phyloP scores from a whole-genome alignment of 2,888 invertebrate species.

The Pecten maximus region DNA sequence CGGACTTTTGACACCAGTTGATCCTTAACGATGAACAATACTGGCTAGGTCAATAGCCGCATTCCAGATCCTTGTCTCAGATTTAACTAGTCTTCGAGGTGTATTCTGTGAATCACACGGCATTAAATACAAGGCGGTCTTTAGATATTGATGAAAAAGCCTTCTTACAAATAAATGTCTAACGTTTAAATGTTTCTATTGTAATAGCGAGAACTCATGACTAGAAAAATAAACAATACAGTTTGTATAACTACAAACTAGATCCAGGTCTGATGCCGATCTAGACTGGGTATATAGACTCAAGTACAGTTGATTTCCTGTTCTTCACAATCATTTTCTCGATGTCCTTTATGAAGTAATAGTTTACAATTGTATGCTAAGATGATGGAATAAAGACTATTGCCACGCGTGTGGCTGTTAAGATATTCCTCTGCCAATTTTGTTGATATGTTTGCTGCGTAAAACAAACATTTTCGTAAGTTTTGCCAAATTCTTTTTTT shows the following conservation, averaged over 20 bases:
- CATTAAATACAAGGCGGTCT: not conserved
- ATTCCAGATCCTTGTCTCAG: not conserved
- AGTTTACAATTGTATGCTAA: not conserved
- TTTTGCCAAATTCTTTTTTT: not conserved
- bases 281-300: slow-evolving; percentile 11
- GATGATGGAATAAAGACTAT: slow-evolving; percentile 2
- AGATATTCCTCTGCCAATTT: not conserved
- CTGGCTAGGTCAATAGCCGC: not conserved
- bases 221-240: slow-evolving; percentile 27
- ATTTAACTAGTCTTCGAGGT: not conserved
- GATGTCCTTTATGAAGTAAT: not conserved
- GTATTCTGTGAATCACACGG: not conserved
- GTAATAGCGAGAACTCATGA: not conserved
- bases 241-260: not conserved
- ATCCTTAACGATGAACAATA: not conserved
- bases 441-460: not conserved
- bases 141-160: not conserved
- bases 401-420: not conserved
- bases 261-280: not conserved
- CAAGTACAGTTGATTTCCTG: not conserved
- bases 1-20: not conserved
- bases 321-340: not conserved
- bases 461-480: not conserved
- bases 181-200: slow-evolving; percentile 11
- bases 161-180: not conserved